A percentile compares a stretch with the other conserved stretches of the same genome.
phyloP scores from a whole-genome alignment of 1,140 invertebrate species.

The Homarus americanus region DNA sequence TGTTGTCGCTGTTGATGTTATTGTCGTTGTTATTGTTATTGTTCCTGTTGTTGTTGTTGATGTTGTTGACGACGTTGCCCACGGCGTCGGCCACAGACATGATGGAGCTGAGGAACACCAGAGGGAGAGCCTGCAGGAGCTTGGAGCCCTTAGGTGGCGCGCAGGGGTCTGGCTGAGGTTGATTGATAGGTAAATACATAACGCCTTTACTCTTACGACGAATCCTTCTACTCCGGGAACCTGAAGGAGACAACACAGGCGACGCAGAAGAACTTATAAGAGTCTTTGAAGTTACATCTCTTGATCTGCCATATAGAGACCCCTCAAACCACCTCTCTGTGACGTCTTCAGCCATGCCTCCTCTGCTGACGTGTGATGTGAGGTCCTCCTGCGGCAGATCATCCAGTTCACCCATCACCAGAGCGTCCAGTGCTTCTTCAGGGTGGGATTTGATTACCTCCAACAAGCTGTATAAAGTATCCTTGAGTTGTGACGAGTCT shows the following conservation, averaged over 20 bases:
- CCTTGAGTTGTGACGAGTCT: conserved; percentile 21
- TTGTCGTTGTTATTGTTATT: conserved; percentile 72
- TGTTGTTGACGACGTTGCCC: conserved; percentile 64
- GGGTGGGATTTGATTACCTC: conserved; percentile 9
- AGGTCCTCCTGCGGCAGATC: background rate
- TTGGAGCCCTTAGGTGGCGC: conserved; percentile 51
- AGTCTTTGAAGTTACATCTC: background rate
- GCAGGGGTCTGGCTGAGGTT: conserved; percentile 43
- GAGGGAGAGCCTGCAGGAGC: conserved; percentile 56
- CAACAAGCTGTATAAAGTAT: conserved; percentile 3
- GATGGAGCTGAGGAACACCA: conserved; percentile 60
- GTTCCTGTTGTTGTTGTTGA: conserved; percentile 70
- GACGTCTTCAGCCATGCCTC: background rate
- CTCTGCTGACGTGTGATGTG: no score
- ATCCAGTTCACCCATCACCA: background rate
- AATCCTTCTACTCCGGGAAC: background rate
- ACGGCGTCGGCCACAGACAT: conserved; percentile 65
- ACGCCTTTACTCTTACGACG: conserved; percentile 39
- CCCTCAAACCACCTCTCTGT: background rate
- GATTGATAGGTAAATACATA: conserved; percentile 62
- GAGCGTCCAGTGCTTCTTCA: background rate
- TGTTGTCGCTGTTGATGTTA: no score
- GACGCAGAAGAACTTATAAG: background rate
- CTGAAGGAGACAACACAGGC: background rate
- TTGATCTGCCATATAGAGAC: background rate